Evolutionary conservation across 92 coral and sea anemone genomes (phyloP).

Genomic region (Anthopleura xanthogrammica): DNA sequence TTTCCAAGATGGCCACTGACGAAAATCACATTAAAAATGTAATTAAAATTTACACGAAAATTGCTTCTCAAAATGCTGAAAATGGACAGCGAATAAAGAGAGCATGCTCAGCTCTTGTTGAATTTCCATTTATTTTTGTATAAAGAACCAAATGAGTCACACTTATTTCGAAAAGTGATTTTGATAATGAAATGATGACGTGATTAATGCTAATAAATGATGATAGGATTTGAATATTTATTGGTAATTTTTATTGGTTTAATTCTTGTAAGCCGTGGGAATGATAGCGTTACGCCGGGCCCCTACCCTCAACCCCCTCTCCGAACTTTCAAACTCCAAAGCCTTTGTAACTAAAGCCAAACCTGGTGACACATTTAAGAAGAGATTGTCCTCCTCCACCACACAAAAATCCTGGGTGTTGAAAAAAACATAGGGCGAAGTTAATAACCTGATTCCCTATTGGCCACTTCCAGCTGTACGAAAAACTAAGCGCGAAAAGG

Average conservation of each 20-base stretch:
- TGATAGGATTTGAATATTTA: neutral
- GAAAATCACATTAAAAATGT: neutral
- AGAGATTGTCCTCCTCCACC: no score
- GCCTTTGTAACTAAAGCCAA: no score
- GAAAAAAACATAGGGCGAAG: no score
- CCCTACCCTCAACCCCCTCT: no score
- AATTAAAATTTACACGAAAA: neutral
- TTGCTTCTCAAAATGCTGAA: neutral
- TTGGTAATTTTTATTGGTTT: neutral
- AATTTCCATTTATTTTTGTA: neutral
- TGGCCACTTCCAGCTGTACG: no score
- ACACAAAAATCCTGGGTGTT: no score
- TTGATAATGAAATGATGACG: slow-evolving; percentile 5
- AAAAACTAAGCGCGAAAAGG: no score
- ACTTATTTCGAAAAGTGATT: slow-evolving; percentile 23
- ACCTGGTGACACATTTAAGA: no score
- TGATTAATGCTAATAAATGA: slow-evolving; percentile 7
- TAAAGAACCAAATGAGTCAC: neutral
- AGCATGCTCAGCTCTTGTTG: neutral
- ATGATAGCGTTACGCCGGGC: no score
- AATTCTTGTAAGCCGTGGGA: no score
- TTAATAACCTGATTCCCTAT: no score
- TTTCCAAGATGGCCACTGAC: neutral
- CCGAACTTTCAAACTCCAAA: no score
- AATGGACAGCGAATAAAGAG: slow-evolving; percentile 10